Base-by-base conservation (phyloP, 2,888 invertebrate species). In the Nomada flava region DNA sequence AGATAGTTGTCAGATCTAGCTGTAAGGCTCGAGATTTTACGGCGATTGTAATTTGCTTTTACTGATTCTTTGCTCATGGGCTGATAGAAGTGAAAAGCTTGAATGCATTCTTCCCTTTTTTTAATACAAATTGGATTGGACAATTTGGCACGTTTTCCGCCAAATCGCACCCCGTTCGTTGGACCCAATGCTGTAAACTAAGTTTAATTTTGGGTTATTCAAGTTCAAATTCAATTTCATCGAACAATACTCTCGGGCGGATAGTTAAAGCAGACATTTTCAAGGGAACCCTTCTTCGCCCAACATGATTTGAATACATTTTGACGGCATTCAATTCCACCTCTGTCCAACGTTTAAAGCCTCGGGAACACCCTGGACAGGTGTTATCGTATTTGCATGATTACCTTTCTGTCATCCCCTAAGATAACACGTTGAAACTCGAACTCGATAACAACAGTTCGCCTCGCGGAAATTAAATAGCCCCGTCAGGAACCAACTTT, bases 361-460 rank as follows among this genome's bases (percentile, higher is more conserved):
- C 13, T 44, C 18, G 15, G 36, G 59, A 11, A 47, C 60, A 65
- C 60, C 53, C 20, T 60, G 77, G 52, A 65, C 77, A 65, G 53
- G 71, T 67, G 70, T 62, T 77, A 71, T 71, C 70, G 60, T 67
- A 57, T 79, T 71, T 55, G 60, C 64, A 36, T 63, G 69, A 70
- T 70, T 70, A 71, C 65, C 65, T 42, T 42, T 55, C 50, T 42
- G 18, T 53, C 47, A 53, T 71, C 60, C 36, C 59, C 55, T 50
- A 62, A 71, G 70, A 79, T 77, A 79, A 67, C 78, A 50, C 78
- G 79, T 55, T 79, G 70, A 77, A 79, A 67, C 65, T 60, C 47
- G 60, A 76, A 70, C 69, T 79, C 60, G 77, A 77, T 77, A 77
- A 79, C 71, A 77, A 71, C 42, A 18, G 47, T 15, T 36, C 20